Evolutionary conservation across 2,797 vertebrate genomes (phyloP).

Genomic region (Hippocampus kuda): DNA sequence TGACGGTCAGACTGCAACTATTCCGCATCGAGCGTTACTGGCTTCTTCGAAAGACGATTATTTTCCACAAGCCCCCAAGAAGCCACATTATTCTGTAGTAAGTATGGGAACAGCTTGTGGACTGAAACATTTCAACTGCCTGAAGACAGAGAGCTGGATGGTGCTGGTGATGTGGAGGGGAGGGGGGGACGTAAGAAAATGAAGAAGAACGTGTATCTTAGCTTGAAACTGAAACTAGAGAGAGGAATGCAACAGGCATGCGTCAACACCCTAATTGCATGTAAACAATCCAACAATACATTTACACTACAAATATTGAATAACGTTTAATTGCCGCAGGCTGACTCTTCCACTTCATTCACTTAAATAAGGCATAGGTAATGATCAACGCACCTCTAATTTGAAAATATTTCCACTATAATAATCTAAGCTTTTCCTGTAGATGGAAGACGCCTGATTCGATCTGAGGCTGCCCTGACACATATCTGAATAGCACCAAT

Average conservation of each 20-base stretch:
- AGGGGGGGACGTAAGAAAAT: not conserved
- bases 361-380: too few relatives aligned
- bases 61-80: not conserved
- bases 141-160: not conserved
- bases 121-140: not conserved
- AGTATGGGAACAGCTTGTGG: not conserved
- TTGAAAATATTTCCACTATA: not conserved
- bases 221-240: too few relatives aligned
- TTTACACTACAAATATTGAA: too few relatives aligned
- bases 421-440: not conserved
- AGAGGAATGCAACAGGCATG: too few relatives aligned
- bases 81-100: not conserved
- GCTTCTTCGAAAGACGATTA: not conserved
- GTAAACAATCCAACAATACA: too few relatives aligned
- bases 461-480: not conserved
- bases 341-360: too few relatives aligned
- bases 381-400: not conserved
- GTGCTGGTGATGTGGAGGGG: not conserved
- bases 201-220: not conserved
- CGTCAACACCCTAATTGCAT: too few relatives aligned
- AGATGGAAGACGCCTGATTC: not conserved
- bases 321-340: too few relatives aligned
- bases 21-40: not conserved
- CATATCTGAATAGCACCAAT: not conserved
- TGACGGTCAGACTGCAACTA: constrained; percentile 23